Evolutionary conservation across 2,113 vertebrate genomes (phyloP), one percentile per base, ranked within the genome.

Genomic region (Odobenus rosmarus): DNA sequence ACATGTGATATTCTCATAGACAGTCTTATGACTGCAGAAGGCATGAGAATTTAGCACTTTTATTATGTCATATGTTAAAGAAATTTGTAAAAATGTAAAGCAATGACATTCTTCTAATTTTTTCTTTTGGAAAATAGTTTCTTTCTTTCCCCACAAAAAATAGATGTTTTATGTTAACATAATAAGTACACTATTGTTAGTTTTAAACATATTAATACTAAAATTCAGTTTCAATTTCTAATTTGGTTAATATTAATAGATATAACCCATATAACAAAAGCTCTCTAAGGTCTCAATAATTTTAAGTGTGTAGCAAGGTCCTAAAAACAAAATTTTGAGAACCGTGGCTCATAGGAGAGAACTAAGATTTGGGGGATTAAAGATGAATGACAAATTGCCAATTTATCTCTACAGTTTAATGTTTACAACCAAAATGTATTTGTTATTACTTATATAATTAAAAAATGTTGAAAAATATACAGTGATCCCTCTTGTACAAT

Each of bases 211-310:
- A 96, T 83, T 59, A n/a, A 36, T 62, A 90, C 33, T 55, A 81
- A 93, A 86, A 89, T 53, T 85, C 46, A 33, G 53, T 80, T 95
- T 96, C 36, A 80, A 90, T 80, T 90, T 86, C 28, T 85, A 59
- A 82, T 76, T 84, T 53, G 14, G 13, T 67, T 85, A 90, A 49
- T 90, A 84, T 11, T 49, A 49, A 49, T 18, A 90, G 49, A 55
- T 36, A n/a, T 59, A 88, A 84, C 2, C 28, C 46, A 57, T 46
- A 83, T 91, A 36, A 33, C 33, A 74, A 91, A 86, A 94, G 12
- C 6, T 14, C 15, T 69, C 62, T 96, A 79, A 90, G 33, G 33
- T 72, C 19, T 81, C 33, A 67, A 67, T 83, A 59, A 87, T 94
- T 76, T 82, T 51, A 39, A 86, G 23, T 81, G n/a, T 53, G n/a